Base-by-base conservation (phyloP, 2,113 vertebrate genomes). In the Pogonocichla stellata region DNA sequence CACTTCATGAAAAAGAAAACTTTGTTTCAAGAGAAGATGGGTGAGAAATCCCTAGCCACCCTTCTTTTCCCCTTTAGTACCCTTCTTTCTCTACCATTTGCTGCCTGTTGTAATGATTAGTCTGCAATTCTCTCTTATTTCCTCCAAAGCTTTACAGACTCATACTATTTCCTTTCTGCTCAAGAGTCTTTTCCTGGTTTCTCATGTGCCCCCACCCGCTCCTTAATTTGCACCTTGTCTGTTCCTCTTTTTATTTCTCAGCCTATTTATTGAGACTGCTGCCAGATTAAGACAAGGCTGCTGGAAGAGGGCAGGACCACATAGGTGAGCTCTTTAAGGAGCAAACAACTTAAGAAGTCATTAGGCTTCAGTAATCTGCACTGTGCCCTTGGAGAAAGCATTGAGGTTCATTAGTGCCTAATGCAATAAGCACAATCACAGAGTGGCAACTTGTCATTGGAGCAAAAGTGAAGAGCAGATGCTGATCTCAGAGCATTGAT, bases 131-230 rank as follows among this genome's bases (percentile, higher is more conserved):
- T 82, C 25, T 77, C 23, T 38, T 47, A 15, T 47, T 38, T 66
- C n/a, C 58, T 86, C 25, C 34, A 87, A 42, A 42, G 34, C 25
- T 79, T 91, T 80, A 75, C n/a, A 45, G 61, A 84, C 16, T 81
- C 11, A 3, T 34, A 12, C 16, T 53, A 10, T 85, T 85, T 78
- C 8, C 12, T 87, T 81, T 65, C 53, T 66, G 38, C 9, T 34
- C 53, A 65, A 58, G 14, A 8, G 16, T 80, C 9, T 69, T 86
- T 64, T 53, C 34, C 51, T 60, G 15, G 2, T 75, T 87, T 85
- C 45, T 61, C 28, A 34, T 6, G 14, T 56, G 12, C 17, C 13
- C 12, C 2, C 10, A 2, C 3, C 6, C 22, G 3, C 26, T 7
- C 15, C 18, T 56, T 67, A 51, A 51, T 89, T 43, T 78, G 15